Evolutionary conservation across 2,113 vertebrate species (phyloP).

Genomic region (Dromaius novaehollandiae): DNA sequence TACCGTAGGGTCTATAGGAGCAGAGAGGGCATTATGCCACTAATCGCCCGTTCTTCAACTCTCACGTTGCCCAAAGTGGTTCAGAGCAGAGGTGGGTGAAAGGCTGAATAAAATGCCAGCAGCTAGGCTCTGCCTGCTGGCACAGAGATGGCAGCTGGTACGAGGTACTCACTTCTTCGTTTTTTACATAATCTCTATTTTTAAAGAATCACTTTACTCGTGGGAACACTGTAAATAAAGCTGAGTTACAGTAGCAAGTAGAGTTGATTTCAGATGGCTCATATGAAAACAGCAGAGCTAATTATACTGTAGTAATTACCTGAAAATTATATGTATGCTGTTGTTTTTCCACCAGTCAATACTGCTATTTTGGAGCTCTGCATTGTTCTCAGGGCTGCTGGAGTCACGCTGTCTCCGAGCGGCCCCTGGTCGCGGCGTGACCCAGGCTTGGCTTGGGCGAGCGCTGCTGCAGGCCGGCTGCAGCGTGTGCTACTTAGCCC

Average conservation of each 20-base stretch:
- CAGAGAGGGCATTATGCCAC: not conserved
- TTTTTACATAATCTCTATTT: not conserved
- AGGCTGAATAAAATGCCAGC: not conserved
- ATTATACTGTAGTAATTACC: constrained; percentile 75
- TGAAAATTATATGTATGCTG: constrained; percentile 77
- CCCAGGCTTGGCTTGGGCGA: not conserved
- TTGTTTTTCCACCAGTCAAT: constrained; percentile 69
- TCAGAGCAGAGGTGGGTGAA: not conserved
- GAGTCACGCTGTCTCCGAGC: constrained; percentile 49
- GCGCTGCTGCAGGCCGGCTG: not conserved
- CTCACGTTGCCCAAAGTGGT: not conserved
- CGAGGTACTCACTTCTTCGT: not conserved
- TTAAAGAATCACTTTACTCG: not conserved
- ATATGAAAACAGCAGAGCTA: constrained; percentile 63
- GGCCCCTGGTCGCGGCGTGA: not conserved
- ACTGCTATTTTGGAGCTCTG: constrained; percentile 71
- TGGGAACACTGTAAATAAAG: not conserved
- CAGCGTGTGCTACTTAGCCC: not conserved
- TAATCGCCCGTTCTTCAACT: not conserved
- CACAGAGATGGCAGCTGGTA: not conserved
- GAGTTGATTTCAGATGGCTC: constrained; percentile 38
- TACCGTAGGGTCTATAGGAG: fast-evolving
- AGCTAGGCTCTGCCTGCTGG: not conserved
- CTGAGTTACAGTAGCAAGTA: not conserved
- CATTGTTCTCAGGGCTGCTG: constrained; percentile 59